phyloP scores from a whole-genome alignment of 2,797 vertebrate genomes.

The Thripadectes ignobilis region DNA sequence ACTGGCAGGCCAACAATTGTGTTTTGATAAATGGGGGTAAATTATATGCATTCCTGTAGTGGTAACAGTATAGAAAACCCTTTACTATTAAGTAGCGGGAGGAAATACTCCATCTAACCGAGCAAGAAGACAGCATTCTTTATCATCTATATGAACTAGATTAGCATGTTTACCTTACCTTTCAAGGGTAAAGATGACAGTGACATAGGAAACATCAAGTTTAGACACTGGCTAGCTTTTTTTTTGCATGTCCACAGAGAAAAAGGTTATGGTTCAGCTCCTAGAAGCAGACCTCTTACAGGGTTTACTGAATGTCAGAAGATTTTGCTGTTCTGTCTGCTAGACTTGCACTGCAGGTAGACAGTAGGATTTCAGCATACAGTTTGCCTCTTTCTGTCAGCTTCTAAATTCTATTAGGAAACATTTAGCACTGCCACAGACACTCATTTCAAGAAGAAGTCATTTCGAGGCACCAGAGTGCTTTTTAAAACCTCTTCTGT shows the following conservation, averaged over 20 bases:
- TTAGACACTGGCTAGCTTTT: background rate
- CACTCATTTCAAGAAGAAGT: conserved; percentile 28
- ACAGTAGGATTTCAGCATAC: conserved; percentile 6
- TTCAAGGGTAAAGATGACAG: background rate
- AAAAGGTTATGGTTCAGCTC: background rate
- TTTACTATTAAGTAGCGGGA: background rate
- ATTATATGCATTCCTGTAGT: background rate
- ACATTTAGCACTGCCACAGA: conserved; percentile 28
- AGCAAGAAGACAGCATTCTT: background rate
- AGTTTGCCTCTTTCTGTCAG: conserved; percentile 19
- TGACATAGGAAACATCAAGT: background rate
- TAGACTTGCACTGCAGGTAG: background rate
- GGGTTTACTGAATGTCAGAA: background rate
- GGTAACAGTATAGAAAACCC: background rate
- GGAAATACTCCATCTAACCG: background rate
- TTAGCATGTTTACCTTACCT: conserved; percentile 27
- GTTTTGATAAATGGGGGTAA: background rate
- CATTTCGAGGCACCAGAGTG: conserved; percentile 21
- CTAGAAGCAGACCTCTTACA: background rate
- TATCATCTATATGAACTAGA: background rate
- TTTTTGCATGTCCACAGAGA: background rate
- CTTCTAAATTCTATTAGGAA: conserved; percentile 48
- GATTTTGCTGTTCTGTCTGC: background rate
- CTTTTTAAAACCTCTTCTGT: background rate
- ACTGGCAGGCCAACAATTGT: background rate